Evolutionary conservation across 1,140 invertebrate species (phyloP).

Genomic region (Papilio machaon): DNA sequence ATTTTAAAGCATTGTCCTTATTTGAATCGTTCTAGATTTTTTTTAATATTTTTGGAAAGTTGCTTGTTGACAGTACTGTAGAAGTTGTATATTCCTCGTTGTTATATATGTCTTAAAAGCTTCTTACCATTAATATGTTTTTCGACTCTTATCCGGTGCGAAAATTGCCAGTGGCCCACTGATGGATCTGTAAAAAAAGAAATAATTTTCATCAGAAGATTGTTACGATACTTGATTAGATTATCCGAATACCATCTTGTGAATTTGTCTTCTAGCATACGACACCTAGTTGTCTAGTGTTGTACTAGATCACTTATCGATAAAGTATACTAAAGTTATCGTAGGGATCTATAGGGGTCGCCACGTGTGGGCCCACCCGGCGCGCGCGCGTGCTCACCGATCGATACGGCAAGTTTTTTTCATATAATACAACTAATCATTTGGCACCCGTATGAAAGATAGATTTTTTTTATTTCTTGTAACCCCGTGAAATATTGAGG

Average conservation of each 20-base stretch:
- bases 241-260: too few relatives aligned
- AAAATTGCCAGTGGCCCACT: constrained; percentile 71
- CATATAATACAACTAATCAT: constrained; percentile 57
- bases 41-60: constrained; percentile 43
- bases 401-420: constrained; percentile 47
- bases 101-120: neutral
- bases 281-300: constrained; percentile 6
- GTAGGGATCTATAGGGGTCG: constrained; percentile 68
- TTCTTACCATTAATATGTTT: constrained; percentile 78
- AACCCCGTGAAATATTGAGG: neutral
- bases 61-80: constrained; percentile 38
- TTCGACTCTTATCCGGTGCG: constrained; percentile 70
- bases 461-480: constrained; percentile 27
- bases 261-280: neutral
- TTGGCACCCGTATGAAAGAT: constrained; percentile 49
- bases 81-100: too few relatives aligned
- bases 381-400: constrained; percentile 62
- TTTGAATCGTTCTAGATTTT: neutral
- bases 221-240: too few relatives aligned
- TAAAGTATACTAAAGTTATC: constrained; percentile 58
- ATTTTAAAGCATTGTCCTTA: neutral
- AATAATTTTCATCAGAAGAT: constrained; percentile 31
- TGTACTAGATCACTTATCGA: constrained; percentile 48
- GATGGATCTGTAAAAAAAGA: constrained; percentile 67
- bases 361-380: constrained; percentile 74